Percentiles rank a stretch among this genome's conserved stretches.
Conservation (phyloP, 2,113 vertebrate genomes). For the Pipra filicauda region DNA sequence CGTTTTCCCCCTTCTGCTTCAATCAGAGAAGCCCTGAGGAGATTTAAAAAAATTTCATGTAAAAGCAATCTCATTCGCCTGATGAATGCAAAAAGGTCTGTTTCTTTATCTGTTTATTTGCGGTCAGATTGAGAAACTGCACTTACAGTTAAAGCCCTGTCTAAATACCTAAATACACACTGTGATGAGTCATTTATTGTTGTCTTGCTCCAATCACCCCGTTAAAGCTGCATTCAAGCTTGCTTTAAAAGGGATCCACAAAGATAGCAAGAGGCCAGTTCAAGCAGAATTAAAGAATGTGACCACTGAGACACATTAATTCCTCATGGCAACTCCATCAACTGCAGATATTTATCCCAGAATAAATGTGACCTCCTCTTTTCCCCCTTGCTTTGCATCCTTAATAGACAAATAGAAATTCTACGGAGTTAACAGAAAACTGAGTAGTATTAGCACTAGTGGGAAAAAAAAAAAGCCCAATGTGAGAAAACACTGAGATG, state of each 20-base stretch:
- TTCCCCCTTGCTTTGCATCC: background rate
- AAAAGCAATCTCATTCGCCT: background rate
- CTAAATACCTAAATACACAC: background rate
- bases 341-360: background rate
- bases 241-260: background rate
- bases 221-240: background rate
- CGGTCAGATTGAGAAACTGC: background rate
- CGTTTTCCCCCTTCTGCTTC: background rate
- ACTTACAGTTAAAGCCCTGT: background rate
- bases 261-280: background rate
- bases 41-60: background rate
- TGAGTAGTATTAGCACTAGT: background rate
- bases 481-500: background rate
- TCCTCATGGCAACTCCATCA: background rate
- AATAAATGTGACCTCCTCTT: background rate
- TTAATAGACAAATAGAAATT: background rate
- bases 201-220: background rate
- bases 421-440: background rate
- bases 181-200: background rate
- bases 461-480: background rate
- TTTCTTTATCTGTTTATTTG: background rate
- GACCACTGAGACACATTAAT: background rate
- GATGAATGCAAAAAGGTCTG: background rate
- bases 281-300: background rate
- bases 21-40: background rate